Evolutionary conservation across 1,140 invertebrate species (phyloP).

Genomic region (Cheumatopsyche charites): DNA sequence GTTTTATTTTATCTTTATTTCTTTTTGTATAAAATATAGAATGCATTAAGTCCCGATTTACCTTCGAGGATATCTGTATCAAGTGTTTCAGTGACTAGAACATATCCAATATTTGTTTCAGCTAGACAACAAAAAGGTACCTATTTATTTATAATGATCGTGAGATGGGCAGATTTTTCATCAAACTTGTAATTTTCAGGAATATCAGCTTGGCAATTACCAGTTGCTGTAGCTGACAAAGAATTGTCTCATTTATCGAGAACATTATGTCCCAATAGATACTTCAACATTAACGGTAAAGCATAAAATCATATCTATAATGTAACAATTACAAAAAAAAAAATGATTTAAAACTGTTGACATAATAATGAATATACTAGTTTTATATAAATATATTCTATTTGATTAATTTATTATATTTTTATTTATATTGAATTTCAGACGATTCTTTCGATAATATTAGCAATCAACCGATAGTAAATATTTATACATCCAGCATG

Average conservation of each 20-base stretch:
- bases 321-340: conserved; percentile 15
- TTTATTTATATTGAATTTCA: conserved; percentile 1
- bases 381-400: too few species aligned
- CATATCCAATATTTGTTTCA: conserved; percentile 69
- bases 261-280: conserved; percentile 69
- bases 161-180: conserved; percentile 48
- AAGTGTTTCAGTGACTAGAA: conserved; percentile 59
- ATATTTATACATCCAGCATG: conserved; percentile 65
- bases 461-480: conserved; percentile 62
- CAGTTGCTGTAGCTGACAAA: conserved; percentile 62
- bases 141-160: conserved; percentile 12
- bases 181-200: conserved; percentile 50
- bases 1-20: neutral
- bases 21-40: neutral
- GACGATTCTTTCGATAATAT: conserved; percentile 49
- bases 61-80: conserved; percentile 64
- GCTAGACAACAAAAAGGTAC: conserved; percentile 67
- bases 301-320: neutral
- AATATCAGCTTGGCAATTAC: conserved; percentile 73
- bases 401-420: neutral
- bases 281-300: conserved; percentile 52
- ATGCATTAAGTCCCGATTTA: conserved; percentile 1
- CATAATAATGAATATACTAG: neutral
- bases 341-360: neutral
- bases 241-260: conserved; percentile 65